Base-by-base conservation (phyloP, 2,113 vertebrate species). In the Ictalurus furcatus region DNA sequence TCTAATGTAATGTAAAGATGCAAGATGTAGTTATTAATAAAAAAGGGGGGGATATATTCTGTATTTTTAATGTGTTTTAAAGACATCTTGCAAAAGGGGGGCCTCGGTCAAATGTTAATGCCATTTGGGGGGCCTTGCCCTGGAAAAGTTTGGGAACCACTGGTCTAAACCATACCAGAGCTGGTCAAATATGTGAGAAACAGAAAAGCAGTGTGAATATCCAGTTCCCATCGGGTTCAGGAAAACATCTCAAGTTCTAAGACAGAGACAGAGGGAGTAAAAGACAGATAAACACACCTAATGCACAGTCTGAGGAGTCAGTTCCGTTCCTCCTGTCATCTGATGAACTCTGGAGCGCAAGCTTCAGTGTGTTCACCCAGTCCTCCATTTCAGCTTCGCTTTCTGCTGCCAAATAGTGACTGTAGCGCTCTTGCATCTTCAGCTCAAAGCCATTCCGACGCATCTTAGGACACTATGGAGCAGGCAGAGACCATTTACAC, bases 341-440 rank as follows among this genome's bases (percentile, higher is more conserved):
- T 0, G 93, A 91, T 91, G 96, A 96, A 95, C 95, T 96, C 95
- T 98, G 98, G 91, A 99, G 96, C 83, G 98, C 97, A 93, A 97
- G 99, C 87, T 94, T 97, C 92, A 99, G 94, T 0, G 97, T 98
- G 82, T 90, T 91, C 92, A 99, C 95, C 98, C 98, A 99, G 30
- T 99, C 98, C 88, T 99, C 98, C 98, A 99, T 98, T 94, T 99
- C 98, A 79, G 95, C 96, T 90, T 99, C 98, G 0, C 94, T 98
- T 91, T 99, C 98, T 17, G 98, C 97, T 11, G 97, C 97, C 89
- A 99, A 95, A 88, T 98, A 97, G 95, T 99, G 98, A 94, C 98
- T 99, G 93, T 97, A 98, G 91, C 98, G 97, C 89, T 99, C 98
- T 87, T 98, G 96, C 93, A 99, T 99, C 95, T 98, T 98, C 82